Evolutionary conservation across 2,797 vertebrate genomes (phyloP), one percentile per base, ranked within the genome.

Genomic region (Macropus fuliginosus): DNA sequence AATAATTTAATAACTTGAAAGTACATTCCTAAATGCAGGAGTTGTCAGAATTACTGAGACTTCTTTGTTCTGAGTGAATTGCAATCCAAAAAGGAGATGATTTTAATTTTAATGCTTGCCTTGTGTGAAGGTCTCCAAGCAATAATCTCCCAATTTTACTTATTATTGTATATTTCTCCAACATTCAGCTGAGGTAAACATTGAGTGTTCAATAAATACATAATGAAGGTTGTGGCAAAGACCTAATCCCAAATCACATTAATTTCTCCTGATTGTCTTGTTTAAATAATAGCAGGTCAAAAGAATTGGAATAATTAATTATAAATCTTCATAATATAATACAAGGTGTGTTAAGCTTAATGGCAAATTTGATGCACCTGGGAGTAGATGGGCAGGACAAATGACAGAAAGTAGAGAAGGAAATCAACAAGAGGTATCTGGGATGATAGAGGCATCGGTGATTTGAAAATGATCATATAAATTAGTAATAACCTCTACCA

Each of bases 1-100:
- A 94, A 90, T 91, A 94, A 95, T 93, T 93, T n/a, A 93, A 92
- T 93, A 94, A 66, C 93, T 95, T 91, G 0, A 54, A 92, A 62
- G 0, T 92, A 92, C 62, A 90, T 10, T 92, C 91, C 74, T 62
- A 95, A 55, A 92, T 91, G 52, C 81, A 1, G 24, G 40, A 91
- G 40, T 31, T 94, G 40, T 94, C 92, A 91, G 31, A 93, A 93
- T 55, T 92, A 92, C 55, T 91, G 31, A 21, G 1, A 66, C 27
- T 93, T 92, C 31, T 66, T n/a, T 66, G 12, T 0, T 66, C 34
- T 66, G 62, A 4, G 12, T 13, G 59, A 62, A 62, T 34, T 59
- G 29, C 59, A 62, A 62, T 13, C 59, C 29, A 62, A 62, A 62
- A 31, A 16, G 3, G 5, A 62, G 13, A 66, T 66, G 34, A 66